Evolutionary conservation across 1,140 invertebrate species (phyloP).

Genomic region (Philaenus spumarius): DNA sequence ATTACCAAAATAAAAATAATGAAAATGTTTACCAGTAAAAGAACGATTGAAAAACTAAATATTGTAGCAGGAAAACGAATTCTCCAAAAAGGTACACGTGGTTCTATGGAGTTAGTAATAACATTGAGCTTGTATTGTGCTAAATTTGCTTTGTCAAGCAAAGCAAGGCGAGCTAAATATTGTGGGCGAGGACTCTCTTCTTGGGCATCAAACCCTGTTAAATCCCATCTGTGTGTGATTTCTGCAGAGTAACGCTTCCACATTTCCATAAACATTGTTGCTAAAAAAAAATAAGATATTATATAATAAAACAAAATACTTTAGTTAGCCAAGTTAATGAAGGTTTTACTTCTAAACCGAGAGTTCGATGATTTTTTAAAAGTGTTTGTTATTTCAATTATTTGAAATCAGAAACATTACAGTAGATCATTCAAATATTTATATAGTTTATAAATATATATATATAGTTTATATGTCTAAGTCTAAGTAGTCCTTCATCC

Average conservation of each 20-base stretch:
- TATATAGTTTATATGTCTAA: too few species aligned
- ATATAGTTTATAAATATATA: too few species aligned
- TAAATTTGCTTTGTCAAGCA: conserved; percentile 46
- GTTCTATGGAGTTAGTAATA: conserved; percentile 72
- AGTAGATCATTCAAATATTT: too few species aligned
- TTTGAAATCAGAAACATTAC: too few species aligned
- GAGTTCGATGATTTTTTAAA: too few species aligned
- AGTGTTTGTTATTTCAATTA: too few species aligned
- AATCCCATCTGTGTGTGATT: conserved; percentile 87
- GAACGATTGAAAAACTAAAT: conserved; percentile 75
- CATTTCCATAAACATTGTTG: conserved; percentile 80
- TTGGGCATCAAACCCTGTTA: conserved; percentile 77
- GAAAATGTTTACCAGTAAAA: conserved; percentile 68
- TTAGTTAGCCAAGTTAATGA: too few species aligned
- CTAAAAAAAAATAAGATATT: too few species aligned
- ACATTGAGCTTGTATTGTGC: conserved; percentile 48
- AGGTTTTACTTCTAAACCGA: too few species aligned
- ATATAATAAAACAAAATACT: too few species aligned
- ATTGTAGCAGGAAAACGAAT: conserved; percentile 75
- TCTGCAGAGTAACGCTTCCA: conserved; percentile 92
- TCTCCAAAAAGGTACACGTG: conserved; percentile 82
- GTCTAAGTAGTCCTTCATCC: too few species aligned
- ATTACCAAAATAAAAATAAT: too few species aligned
- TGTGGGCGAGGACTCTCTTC: conserved; percentile 84
- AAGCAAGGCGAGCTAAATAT: conserved; percentile 64